Evolutionary conservation across 2,888 invertebrate species (phyloP).

Genomic region (Punctoribates punctum): DNA sequence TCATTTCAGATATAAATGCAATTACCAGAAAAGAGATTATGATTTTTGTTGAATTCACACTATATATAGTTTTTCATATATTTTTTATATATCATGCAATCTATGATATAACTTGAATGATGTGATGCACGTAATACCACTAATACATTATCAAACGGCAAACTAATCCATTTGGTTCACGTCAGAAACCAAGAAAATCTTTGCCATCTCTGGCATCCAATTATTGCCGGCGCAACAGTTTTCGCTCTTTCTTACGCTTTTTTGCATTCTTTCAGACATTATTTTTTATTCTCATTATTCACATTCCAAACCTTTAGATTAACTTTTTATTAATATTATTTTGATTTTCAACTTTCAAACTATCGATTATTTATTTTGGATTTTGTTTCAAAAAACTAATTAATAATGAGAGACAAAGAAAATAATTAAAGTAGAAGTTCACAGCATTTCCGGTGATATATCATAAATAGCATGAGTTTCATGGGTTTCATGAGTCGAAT

Average conservation of each 20-base stretch:
- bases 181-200: conserved; percentile 29
- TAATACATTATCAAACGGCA: conserved; percentile 32
- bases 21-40: conserved; percentile 31
- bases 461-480: neutral
- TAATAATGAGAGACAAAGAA: conserved; percentile 13
- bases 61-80: conserved; percentile 11
- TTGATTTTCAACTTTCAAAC: neutral
- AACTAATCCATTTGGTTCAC: conserved; percentile 32
- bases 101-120: conserved; percentile 19
- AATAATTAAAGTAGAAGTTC: conserved; percentile 3
- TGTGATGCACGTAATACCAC: conserved; percentile 31
- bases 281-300: conserved; percentile 8
- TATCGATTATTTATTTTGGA: neutral
- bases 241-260: neutral
- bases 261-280: neutral
- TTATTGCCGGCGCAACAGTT: conserved; percentile 23
- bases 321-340: conserved; percentile 2
- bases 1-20: conserved; percentile 23
- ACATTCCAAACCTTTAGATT: neutral
- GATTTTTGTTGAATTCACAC: conserved; percentile 11
- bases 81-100: conserved; percentile 28
- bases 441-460: neutral
- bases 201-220: conserved; percentile 12
- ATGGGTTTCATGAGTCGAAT: no score
- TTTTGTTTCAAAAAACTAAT: conserved; percentile 5